These are phyloP conservation scores for Sander vitreus DNA, from an alignment of 2,113 vertebrate genomes.

Conservation along the genomic window DNA sequence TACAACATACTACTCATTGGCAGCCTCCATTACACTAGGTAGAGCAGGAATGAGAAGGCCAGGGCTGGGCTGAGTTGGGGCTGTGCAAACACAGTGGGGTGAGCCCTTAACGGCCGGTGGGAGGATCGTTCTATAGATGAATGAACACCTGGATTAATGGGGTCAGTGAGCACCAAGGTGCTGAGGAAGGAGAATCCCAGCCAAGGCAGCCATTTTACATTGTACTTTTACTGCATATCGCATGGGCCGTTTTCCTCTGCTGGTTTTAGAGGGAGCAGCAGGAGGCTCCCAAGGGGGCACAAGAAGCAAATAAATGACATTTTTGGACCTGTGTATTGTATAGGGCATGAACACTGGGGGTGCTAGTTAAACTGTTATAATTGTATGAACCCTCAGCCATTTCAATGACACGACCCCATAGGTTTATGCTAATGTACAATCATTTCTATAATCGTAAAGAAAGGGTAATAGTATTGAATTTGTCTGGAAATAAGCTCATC, in stretches of 20 bases:
- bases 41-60: slow-evolving; percentile 44
- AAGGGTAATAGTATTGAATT: neutral
- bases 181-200: slow-evolving; percentile 77
- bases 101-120: slow-evolving; percentile 64
- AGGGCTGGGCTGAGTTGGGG: slow-evolving; percentile 18
- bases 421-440: neutral
- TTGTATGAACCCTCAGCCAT: slow-evolving; percentile 29
- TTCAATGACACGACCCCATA: slow-evolving; percentile 27
- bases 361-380: slow-evolving; percentile 25
- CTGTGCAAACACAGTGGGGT: slow-evolving; percentile 58
- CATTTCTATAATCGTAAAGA: neutral
- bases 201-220: slow-evolving; percentile 75
- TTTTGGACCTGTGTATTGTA: slow-evolving; percentile 27
- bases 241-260: slow-evolving; percentile 64
- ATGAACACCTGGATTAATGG: slow-evolving; percentile 83
- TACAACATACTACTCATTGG: slow-evolving; percentile 49
- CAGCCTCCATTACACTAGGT: slow-evolving; percentile 58
- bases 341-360: slow-evolving; percentile 16
- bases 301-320: slow-evolving; percentile 46
- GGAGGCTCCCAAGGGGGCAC: slow-evolving; percentile 38
- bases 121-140: slow-evolving; percentile 77
- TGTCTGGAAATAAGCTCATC: neutral
- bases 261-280: slow-evolving; percentile 65
- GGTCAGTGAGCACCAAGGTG: slow-evolving; percentile 76
- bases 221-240: slow-evolving; percentile 71